Conservation (phyloP, 1,140 invertebrate genomes). For the Streblospio benedicti region DNA sequence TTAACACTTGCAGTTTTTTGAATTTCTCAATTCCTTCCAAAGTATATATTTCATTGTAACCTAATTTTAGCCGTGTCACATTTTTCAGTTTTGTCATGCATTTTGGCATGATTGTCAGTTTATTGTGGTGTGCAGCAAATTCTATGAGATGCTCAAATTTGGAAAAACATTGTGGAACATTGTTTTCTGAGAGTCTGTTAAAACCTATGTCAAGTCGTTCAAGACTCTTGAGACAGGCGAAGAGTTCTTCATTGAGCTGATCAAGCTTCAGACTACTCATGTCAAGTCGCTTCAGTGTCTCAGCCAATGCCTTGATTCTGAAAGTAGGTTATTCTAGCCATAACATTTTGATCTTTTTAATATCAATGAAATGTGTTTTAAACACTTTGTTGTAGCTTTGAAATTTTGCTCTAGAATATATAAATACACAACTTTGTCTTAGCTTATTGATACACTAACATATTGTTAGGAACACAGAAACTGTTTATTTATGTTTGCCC, state of each 20-base stretch:
- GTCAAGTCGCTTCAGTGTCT: constrained; percentile 27
- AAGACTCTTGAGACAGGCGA: constrained; percentile 26
- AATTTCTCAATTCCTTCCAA: constrained; percentile 34
- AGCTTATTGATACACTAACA: background rate
- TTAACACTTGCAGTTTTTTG: constrained; percentile 31
- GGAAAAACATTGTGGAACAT: constrained; percentile 31
- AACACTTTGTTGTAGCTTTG: background rate
- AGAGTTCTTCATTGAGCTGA: constrained; percentile 26
- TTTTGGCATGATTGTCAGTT: constrained; percentile 30
- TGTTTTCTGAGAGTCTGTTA: constrained; percentile 31
- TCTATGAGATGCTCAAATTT: constrained; percentile 32
- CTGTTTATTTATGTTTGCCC: no score
- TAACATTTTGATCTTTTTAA: background rate
- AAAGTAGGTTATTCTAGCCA: no score
- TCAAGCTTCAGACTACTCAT: constrained; percentile 26
- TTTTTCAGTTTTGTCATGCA: constrained; percentile 27
- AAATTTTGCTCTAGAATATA: background rate
- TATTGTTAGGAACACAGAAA: no score
- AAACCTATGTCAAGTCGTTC: constrained; percentile 36
- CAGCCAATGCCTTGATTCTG: constrained; percentile 26
- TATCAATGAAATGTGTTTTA: background rate
- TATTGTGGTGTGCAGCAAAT: constrained; percentile 32
- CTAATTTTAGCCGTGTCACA: constrained; percentile 31
- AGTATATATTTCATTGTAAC: constrained; percentile 31
- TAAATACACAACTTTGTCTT: background rate